Percentiles rank a stretch among this genome's conserved stretches.
These are phyloP conservation scores for Sphaerophoria rueppellii DNA, from an alignment of 2,888 invertebrate genomes.

Conservation along the genomic window DNA sequence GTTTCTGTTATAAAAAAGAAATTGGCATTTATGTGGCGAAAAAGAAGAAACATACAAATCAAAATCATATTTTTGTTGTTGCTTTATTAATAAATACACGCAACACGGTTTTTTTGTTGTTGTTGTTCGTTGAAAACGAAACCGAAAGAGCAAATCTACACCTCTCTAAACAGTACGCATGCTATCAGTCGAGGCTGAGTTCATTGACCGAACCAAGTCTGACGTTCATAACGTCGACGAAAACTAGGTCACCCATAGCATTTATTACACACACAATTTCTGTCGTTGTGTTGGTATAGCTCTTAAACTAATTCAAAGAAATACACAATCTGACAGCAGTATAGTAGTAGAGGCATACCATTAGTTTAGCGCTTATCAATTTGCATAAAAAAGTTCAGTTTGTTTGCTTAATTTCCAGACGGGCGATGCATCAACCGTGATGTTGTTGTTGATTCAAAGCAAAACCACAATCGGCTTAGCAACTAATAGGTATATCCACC, in stretches of 20 bases:
- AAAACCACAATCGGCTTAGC: slow-evolving; percentile 5
- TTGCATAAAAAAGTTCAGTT: slow-evolving; percentile 51
- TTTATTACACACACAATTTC: slow-evolving; percentile 62
- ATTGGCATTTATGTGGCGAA: slow-evolving; percentile 44
- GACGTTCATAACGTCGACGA: slow-evolving; percentile 76
- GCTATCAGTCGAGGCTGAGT: slow-evolving; percentile 75
- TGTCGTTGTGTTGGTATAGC: slow-evolving; percentile 12
- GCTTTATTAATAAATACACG: slow-evolving; percentile 40
- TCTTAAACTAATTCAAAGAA: slow-evolving; percentile 28
- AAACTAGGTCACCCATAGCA: slow-evolving; percentile 78
- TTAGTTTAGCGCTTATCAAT: slow-evolving; percentile 56
- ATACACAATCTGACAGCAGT: slow-evolving; percentile 3
- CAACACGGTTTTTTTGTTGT: slow-evolving; percentile 35
- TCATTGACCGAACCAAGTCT: slow-evolving; percentile 78
- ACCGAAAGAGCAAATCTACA: slow-evolving; percentile 77
- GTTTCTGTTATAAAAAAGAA: slow-evolving; percentile 27
- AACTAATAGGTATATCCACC: background rate
- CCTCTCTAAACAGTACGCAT: slow-evolving; percentile 60
- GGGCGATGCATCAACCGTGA: slow-evolving; percentile 41
- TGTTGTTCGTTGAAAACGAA: slow-evolving; percentile 79
- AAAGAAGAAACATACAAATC: slow-evolving; percentile 6
- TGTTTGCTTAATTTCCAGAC: slow-evolving; percentile 45
- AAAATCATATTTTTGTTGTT: slow-evolving; percentile 11
- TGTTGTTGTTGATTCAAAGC: slow-evolving; percentile 5
- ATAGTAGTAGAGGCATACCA: slow-evolving; percentile 1